Evolutionary conservation across 2,113 vertebrate genomes (phyloP).

Genomic region (Struthidea cinerea): DNA sequence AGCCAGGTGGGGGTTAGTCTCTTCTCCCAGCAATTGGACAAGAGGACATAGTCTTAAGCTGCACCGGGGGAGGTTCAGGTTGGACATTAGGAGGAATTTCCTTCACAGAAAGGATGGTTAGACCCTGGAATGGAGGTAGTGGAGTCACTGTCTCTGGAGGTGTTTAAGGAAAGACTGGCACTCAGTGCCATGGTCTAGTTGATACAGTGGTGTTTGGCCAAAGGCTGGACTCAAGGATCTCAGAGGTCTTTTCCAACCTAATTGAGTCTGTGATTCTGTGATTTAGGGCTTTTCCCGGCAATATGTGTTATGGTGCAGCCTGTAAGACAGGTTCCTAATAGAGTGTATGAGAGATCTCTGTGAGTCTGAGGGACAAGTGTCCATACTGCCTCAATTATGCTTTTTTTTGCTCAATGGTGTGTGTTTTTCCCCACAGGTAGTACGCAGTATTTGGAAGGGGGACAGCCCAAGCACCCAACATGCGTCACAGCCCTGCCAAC

Average conservation of each 20-base stretch:
- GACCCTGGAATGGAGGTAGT: not conserved
- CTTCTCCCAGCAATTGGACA: not conserved
- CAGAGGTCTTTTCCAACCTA: not conserved
- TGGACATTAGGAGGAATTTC: not conserved
- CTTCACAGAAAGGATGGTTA: not conserved
- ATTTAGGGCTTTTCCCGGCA: not conserved
- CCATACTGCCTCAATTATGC: not conserved
- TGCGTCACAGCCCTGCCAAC: not conserved
- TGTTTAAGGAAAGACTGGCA: not conserved
- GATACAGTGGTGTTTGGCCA: not conserved
- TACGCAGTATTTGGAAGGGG: accelerated
- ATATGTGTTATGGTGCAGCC: not conserved
- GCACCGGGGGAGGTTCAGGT: not conserved
- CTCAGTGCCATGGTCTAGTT: not conserved
- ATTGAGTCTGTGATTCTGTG: not conserved
- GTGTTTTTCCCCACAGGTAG: not conserved
- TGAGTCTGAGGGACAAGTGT: not conserved
- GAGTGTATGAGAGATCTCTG: not conserved
- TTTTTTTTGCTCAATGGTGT: not conserved
- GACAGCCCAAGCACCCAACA: accelerated
- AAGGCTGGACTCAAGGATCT: not conserved
- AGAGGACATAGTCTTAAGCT: not conserved
- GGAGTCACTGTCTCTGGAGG: not conserved
- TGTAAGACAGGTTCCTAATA: not conserved
- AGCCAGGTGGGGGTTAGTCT: not conserved